A percentile compares a stretch with the other conserved stretches of the same genome.
Evolutionary conservation across 1,140 invertebrate genomes (phyloP).

Genomic region (Pinna nobilis): DNA sequence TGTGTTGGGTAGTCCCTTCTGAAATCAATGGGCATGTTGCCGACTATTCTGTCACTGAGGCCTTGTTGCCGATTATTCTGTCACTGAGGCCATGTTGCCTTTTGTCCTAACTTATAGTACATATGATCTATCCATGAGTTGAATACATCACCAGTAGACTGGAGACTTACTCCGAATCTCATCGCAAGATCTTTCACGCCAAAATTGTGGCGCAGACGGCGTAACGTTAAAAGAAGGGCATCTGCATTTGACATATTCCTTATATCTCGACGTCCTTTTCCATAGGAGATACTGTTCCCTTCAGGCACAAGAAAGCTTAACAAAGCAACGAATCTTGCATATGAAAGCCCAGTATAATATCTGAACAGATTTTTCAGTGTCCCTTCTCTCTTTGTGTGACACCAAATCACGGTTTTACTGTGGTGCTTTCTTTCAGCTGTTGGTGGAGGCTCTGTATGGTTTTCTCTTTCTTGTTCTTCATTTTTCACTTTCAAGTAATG

Average conservation of each 20-base stretch:
- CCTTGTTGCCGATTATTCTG: constrained; percentile 9
- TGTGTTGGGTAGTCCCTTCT: constrained; percentile 2
- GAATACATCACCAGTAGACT: constrained; percentile 15
- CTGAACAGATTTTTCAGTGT: constrained; percentile 24
- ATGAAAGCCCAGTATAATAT: constrained; percentile 36
- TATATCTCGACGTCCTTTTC: constrained; percentile 11
- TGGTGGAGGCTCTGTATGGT: not conserved
- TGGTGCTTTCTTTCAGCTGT: too few relatives aligned
- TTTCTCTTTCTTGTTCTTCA: too few relatives aligned
- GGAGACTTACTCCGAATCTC: constrained; percentile 30
- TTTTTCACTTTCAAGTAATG: constrained; percentile 6
- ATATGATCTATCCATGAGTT: constrained; percentile 13
- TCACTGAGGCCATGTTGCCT: constrained; percentile 21
- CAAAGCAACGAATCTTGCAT: constrained; percentile 11
- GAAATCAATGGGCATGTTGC: constrained; percentile 7
- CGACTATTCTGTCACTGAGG: constrained; percentile 8
- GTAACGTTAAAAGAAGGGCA: not conserved
- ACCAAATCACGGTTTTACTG: constrained; percentile 1
- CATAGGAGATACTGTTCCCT: not conserved
- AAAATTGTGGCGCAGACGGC: constrained; percentile 1
- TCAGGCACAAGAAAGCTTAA: constrained; percentile 26
- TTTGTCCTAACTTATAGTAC: not conserved
- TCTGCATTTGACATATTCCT: not conserved
- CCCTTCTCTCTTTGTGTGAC: constrained; percentile 11
- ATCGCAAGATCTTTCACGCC: constrained; percentile 41